phyloP scores from a whole-genome alignment of 2,113 vertebrate species.

The Chaetura pelagica region DNA sequence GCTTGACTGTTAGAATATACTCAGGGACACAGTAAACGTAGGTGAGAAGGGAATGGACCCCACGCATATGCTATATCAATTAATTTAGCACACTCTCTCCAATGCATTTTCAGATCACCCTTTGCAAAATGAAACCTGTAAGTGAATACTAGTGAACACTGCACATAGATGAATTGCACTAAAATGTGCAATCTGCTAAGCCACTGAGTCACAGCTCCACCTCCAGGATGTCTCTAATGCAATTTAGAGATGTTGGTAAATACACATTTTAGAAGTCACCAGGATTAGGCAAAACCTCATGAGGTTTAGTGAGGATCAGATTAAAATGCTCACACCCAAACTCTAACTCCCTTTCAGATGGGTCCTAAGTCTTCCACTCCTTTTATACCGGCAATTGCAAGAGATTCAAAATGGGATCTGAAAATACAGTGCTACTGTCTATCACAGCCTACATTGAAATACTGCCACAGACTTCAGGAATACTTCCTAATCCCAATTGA shows the following conservation, averaged over 20 bases:
- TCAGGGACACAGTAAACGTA: neutral
- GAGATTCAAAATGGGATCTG: neutral
- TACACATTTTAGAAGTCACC: neutral
- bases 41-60: neutral
- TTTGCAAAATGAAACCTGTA: neutral
- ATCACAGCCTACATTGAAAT: neutral
- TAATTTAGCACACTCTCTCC: neutral
- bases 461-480: neutral
- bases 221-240: neutral
- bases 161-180: rapidly evolving
- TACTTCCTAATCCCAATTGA: neutral
- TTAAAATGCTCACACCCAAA: neutral
- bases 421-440: neutral
- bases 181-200: neutral
- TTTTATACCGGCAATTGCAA: neutral
- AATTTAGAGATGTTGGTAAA: neutral
- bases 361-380: neutral
- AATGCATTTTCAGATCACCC: neutral
- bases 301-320: neutral
- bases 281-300: neutral
- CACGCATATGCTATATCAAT: neutral
- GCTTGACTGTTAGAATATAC: neutral
- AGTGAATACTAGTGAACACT: neutral
- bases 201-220: neutral
- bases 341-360: neutral